Base-by-base conservation (phyloP, 2,797 vertebrate genomes). In the Liasis olivaceus region DNA sequence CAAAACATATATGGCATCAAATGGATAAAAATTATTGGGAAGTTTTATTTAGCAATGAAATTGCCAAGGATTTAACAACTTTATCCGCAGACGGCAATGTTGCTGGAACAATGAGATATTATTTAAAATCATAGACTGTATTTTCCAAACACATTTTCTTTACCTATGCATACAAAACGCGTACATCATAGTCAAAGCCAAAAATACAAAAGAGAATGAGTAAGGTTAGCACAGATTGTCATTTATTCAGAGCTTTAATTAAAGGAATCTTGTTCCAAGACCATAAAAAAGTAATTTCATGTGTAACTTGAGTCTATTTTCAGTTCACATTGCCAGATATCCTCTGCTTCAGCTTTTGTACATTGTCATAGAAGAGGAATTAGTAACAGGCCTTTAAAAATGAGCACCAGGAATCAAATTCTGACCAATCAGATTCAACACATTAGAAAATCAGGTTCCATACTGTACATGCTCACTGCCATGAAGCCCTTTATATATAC, bases 261-360 rank as follows among this genome's bases (percentile, higher is more conserved):
- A 96, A 95, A 95, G 88, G 93, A 95, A 94, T 93, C 17, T 0
- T 69, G 63, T 96, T 96, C 95, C 94, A 95, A 96, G 93, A 94
- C 93, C 91, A 92, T 96, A 95, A 95, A 95, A 96, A 89, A 96
- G 94, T 90, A 94, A 92, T 95, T 95, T 93, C 91, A 91, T 91
- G 94, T 95, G 93, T 95, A 94, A 95, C 95, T 94, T 94, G 94
- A 95, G 94, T 95, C 92, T 91, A 91, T 96, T 95, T 95, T 95
- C 93, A 88, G 60, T 54, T 93, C 69, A 72, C 9, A 5, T 87
- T 72, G 95, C 94, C 95, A 96, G 94, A 91, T 95, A 86, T 14
- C 31, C 88, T 84, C 72, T 36, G 92, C 94, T 94, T 92, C 93
- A 95, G 94, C 92, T 59, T 95, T 94, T 88, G 91, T 93, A 94